Evolutionary conservation across 2,888 invertebrate genomes (phyloP).

Genomic region (Tineola bisselliella): DNA sequence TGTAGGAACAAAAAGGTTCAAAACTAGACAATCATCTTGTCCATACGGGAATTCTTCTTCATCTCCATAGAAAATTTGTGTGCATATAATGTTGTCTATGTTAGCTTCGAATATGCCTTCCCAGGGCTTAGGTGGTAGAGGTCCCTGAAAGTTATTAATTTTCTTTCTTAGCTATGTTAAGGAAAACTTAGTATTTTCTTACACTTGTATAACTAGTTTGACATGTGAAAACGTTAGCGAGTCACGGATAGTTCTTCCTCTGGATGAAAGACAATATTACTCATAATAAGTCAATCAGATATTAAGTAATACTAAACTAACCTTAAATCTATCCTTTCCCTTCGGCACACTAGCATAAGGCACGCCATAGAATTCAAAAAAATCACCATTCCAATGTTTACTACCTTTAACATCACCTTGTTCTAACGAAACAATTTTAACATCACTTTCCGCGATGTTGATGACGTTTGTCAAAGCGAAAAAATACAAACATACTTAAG

Average conservation of each 20-base stretch:
- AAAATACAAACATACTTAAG: too few relatives aligned
- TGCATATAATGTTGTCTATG: constrained; percentile 30
- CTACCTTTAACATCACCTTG: constrained; percentile 39
- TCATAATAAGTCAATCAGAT: too few relatives aligned
- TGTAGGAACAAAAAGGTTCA: constrained; percentile 42
- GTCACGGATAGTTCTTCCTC: too few relatives aligned
- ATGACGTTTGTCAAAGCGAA: too few relatives aligned
- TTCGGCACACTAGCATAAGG: constrained; percentile 47
- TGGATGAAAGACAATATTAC: too few relatives aligned
- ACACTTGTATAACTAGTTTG: too few relatives aligned
- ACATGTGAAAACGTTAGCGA: too few relatives aligned
- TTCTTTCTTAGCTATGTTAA: not conserved
- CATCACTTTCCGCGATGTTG: constrained; percentile 23
- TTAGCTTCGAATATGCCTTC: constrained; percentile 31
- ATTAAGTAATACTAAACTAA: constrained; percentile 21
- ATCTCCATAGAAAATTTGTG: constrained; percentile 40
- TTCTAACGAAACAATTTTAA: constrained; percentile 32
- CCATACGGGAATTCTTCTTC: constrained; percentile 32
- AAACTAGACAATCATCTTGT: constrained; percentile 41
- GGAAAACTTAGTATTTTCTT: too few relatives aligned
- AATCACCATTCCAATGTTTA: constrained; percentile 56
- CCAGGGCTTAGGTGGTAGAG: constrained; percentile 44
- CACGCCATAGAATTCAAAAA: constrained; percentile 47
- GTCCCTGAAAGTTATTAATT: constrained; percentile 34
- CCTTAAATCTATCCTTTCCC: constrained; percentile 47